Evolutionary conservation across 2,113 vertebrate genomes (phyloP).

Genomic region (Cromileptes altivelis): DNA sequence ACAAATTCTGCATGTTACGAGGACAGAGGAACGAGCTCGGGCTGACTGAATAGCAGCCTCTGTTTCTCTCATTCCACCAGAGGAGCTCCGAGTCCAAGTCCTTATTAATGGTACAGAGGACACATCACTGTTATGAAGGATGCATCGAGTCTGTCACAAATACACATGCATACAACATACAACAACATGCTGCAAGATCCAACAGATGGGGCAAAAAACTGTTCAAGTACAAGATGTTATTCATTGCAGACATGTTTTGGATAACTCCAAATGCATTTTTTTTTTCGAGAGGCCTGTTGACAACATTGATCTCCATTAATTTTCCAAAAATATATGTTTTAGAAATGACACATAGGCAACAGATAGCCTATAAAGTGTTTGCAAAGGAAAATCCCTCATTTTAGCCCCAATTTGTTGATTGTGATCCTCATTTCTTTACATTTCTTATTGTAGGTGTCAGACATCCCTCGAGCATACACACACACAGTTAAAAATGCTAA

Average conservation of each 20-base stretch:
- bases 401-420: background rate
- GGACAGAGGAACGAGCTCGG: conserved; percentile 31
- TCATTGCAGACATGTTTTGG: background rate
- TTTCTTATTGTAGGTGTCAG: background rate
- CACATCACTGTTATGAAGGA: conserved; percentile 31
- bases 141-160: conserved; percentile 19
- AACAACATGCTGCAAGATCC: background rate
- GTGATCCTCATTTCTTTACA: background rate
- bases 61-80: conserved; percentile 51
- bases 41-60: conserved; percentile 57
- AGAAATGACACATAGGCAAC: background rate
- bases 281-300: background rate
- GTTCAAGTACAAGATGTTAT: background rate
- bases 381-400: background rate
- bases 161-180: background rate
- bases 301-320: background rate
- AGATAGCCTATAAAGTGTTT: background rate
- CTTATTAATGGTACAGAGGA: conserved; percentile 49
- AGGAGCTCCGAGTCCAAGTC: conserved; percentile 45
- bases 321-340: background rate
- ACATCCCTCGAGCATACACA: background rate
- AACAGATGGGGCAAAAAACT: background rate
- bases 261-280: background rate
- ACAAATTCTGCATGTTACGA: conserved; percentile 26
- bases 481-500: background rate